Evolutionary conservation across 2,113 vertebrate genomes (phyloP).

Genomic region (Hucho hucho): DNA sequence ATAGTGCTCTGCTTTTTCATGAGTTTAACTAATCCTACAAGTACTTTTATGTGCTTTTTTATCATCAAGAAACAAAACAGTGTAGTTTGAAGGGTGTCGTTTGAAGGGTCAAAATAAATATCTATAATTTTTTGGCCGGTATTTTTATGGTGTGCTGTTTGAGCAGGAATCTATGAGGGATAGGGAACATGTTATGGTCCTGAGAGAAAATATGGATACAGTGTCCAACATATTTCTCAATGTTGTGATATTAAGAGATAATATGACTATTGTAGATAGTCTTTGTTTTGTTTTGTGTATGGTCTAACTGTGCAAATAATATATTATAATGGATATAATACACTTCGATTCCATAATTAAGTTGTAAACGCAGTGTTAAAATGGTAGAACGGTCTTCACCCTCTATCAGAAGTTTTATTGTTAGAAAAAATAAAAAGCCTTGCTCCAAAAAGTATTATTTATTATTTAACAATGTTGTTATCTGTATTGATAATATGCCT

Average conservation of each 20-base stretch:
- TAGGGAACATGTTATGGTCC: too few relatives aligned
- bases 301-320: not conserved
- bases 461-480: not conserved
- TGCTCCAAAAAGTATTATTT: not conserved
- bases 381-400: not conserved
- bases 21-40: not conserved
- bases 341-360: not conserved
- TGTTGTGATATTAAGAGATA: not conserved
- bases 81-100: not conserved
- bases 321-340: not conserved
- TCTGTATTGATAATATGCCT: not conserved
- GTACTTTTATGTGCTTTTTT: not conserved
- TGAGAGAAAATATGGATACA: not conserved
- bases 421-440: not conserved
- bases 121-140: not conserved
- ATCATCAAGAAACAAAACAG: not conserved
- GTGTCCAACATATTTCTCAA: not conserved
- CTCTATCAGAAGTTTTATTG: not conserved
- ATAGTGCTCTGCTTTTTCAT: not conserved
- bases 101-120: not conserved
- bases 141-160: not conserved
- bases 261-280: not conserved
- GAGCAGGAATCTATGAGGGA: not conserved
- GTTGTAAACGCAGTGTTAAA: not conserved
- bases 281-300: not conserved